Percentiles rank a stretch among this genome's conserved stretches.
Conservation (phyloP, 2,888 invertebrate genomes). For the Drosophila prolongata region DNA sequence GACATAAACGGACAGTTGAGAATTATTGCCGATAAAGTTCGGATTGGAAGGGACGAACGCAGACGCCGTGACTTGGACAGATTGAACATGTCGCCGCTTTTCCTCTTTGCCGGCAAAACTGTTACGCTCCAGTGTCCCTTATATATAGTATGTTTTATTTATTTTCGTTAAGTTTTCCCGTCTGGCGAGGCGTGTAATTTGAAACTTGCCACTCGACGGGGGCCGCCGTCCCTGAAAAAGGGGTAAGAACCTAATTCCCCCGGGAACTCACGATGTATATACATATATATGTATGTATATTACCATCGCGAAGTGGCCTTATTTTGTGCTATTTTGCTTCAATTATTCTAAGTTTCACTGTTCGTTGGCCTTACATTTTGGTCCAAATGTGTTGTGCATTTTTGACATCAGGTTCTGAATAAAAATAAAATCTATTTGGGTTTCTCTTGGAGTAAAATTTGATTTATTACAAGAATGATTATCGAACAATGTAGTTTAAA, state of each 20-base stretch:
- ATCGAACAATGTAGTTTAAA: too few relatives aligned
- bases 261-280: not conserved
- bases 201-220: slow-evolving; percentile 62
- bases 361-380: too few relatives aligned
- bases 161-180: slow-evolving; percentile 33
- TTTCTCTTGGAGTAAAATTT: too few relatives aligned
- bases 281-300: not conserved
- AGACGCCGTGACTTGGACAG: slow-evolving; percentile 60
- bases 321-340: not conserved
- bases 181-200: slow-evolving; percentile 71
- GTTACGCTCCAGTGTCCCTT: slow-evolving; percentile 64
- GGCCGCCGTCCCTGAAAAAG: not conserved
- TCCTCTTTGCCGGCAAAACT: slow-evolving; percentile 37
- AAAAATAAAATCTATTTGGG: too few relatives aligned
- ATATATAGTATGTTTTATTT: slow-evolving; percentile 40
- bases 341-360: not conserved
- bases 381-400: accelerated
- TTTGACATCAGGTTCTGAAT: too few relatives aligned
- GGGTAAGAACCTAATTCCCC: slow-evolving; percentile 24
- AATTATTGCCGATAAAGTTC: slow-evolving; percentile 62
- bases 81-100: slow-evolving; percentile 57
- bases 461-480: too few relatives aligned
- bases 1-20: slow-evolving; percentile 74
- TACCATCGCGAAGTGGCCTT: not conserved
- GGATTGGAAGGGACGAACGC: slow-evolving; percentile 29